These are phyloP conservation scores for Dione juno DNA, from an alignment of 2,888 invertebrate genomes.

Conservation along the genomic window DNA sequence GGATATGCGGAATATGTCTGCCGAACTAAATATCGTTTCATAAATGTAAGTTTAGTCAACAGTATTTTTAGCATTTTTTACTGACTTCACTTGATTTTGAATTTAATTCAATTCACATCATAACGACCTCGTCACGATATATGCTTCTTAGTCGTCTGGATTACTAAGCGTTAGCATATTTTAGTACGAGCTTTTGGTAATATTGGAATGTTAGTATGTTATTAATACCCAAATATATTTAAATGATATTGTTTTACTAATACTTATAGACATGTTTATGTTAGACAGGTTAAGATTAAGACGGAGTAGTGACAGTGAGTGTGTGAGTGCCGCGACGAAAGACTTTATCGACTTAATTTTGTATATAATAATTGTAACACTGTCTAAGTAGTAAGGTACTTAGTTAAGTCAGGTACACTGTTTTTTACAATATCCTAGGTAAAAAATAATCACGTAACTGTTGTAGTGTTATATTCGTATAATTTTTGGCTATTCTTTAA, in stretches of 20 bases:
- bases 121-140: conserved; percentile 20
- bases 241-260: conserved; percentile 71
- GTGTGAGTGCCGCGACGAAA: conserved; percentile 57
- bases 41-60: conserved; percentile 45
- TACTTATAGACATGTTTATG: conserved; percentile 65
- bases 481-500: conserved; percentile 71
- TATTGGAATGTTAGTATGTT: conserved; percentile 44
- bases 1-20: conserved; percentile 22
- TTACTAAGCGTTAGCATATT: conserved; percentile 41
- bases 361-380: conserved; percentile 73
- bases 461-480: conserved; percentile 77
- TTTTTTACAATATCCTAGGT: conserved; percentile 82
- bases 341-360: conserved; percentile 78
- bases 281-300: conserved; percentile 51
- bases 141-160: conserved; percentile 36
- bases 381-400: conserved; percentile 58
- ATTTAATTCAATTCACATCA: conserved; percentile 22
- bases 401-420: conserved; percentile 76
- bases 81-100: conserved; percentile 26
- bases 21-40: conserved; percentile 11
- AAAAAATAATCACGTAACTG: conserved; percentile 77
- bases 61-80: conserved; percentile 47
- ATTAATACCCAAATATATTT: conserved; percentile 59
- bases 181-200: conserved; percentile 39
- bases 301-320: conserved; percentile 9